Base-by-base conservation (phyloP, 2,888 invertebrate species). In the Tyria jacobaeae region DNA sequence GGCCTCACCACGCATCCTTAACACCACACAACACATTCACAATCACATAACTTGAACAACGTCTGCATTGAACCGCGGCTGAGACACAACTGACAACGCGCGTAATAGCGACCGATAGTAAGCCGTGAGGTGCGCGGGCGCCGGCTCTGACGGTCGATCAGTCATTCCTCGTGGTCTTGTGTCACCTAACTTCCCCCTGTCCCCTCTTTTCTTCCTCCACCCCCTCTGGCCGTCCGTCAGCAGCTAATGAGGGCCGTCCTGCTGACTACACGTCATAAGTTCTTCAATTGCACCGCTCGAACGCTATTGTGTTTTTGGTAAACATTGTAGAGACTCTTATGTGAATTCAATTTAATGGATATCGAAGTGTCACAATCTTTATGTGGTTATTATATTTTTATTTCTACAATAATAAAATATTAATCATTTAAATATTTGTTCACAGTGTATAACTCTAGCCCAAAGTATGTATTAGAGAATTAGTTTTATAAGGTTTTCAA, bases 1-100 rank as follows among this genome's bases (percentile, higher is more conserved):
- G 84, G 92, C 88, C 89, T 92, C 93, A 73, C 94, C 92, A 78
- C 92, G 91, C 94, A 93, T 94, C 88, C 89, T 90, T 86, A 85
- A 84, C 89, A 86, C 83, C 84, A 88, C 88, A 81, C 89, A 82
- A 81, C 82, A 81, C 87, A 85, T 83, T 84, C 87, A 89, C 91
- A 89, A 60, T 89, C 81, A 82, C 86, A 82, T 79, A 75, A 72
- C 75, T 53, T 71, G 69, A 52, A 85, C 89, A 89, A 85, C 91
- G 91, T 90, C 90, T 88, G 88, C 90, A 87, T 85, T 87, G 81
- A 88, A 87, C 87, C 91, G 90, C 91, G 88, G 84, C 85, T 86
- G 88, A 85, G 86, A 87, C 86, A 88, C 86, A 75, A 91, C 91
- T 92, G 85, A 64, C 63, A 64, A 79, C 77, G 72, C 76, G 75